These are phyloP conservation scores for Melinaea menophilus DNA, from an alignment of 2,888 invertebrate species.

Conservation along the genomic window DNA sequence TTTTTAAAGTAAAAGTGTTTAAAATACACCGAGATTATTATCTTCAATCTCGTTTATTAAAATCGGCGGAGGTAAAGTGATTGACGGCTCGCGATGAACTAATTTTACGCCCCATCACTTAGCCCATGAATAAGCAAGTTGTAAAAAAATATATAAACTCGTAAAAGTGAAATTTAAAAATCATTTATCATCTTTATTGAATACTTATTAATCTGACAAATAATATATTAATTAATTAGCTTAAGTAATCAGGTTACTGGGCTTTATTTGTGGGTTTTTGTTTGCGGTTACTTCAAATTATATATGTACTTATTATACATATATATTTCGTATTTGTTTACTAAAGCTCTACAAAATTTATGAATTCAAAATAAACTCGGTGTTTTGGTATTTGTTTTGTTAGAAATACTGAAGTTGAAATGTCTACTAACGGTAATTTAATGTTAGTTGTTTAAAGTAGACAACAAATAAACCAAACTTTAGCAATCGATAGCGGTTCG, in stretches of 20 bases:
- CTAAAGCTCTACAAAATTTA: too few species aligned
- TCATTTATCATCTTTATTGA: constrained; percentile 8
- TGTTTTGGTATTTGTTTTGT: background rate
- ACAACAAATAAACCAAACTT: constrained; percentile 1
- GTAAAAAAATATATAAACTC: constrained; percentile 37
- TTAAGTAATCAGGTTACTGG: too few species aligned
- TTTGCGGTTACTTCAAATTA: too few species aligned
- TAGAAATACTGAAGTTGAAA: background rate
- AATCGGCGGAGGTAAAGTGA: constrained; percentile 41
- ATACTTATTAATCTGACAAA: too few species aligned
- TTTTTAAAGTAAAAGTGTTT: constrained; percentile 5
- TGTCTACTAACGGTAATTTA: background rate
- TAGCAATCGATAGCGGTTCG: constrained; percentile 3
- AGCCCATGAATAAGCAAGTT: constrained; percentile 51
- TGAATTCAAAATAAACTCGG: too few species aligned
- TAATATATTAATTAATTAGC: too few species aligned
- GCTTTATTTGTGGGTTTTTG: too few species aligned
- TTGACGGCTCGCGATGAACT: constrained; percentile 53
- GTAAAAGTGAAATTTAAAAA: constrained; percentile 25
- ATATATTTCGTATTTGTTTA: too few species aligned
- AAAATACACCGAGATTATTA: constrained; percentile 21
- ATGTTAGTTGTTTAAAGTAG: background rate
- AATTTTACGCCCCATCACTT: constrained; percentile 64
- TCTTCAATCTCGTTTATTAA: constrained; percentile 27
- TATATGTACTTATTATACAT: too few species aligned